Evolutionary conservation across 2,888 invertebrate genomes (phyloP), one percentile per base, ranked within the genome.

Genomic region (Drosophila formosana): DNA sequence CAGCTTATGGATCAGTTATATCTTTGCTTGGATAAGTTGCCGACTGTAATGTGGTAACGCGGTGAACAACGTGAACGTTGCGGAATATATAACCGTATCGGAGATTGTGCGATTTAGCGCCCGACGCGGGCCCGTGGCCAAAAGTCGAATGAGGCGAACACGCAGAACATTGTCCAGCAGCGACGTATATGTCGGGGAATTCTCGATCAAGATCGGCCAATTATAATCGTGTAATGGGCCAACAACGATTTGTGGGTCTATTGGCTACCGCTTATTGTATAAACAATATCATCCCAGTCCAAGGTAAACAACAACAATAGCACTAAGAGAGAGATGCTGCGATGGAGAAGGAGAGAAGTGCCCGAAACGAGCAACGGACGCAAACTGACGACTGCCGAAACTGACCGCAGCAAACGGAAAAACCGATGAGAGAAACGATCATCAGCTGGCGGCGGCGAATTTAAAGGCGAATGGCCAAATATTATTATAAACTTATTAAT

Each of bases 401-500:
- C 37, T 39, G 30, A 30, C 47, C 52, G 26, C 61, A 60, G 28
- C 37, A 56, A 75, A 55, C 55, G 50, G 13, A 18, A 51, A 60
- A 51, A 23, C 7, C 11, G 28, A 65, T 11, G 11, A 18, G 34
- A 11, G n/a, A 32, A 45, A 62, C 55, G 8, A 51, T 61, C 57
- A 49, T 70, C 64, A 50, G 60, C 57, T 67, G 60, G 11, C 30
- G 30, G 63, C 74, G 58, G 55, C 41, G 53, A 63, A 34, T 32
- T 39, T 53, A 51, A 66, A 55, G 57, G 72, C 76, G 76, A 80
- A 41, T 41, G 18, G 39, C 18, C 13, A 41, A 41, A 82, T 82
- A 81, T 74, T 78, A 78, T 78, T 74, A 86, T 82, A 77, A 74
- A 88, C 87, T 86, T 82, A 82, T 88, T 85, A 82, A 82, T 82